Base-by-base conservation (phyloP, 2,113 vertebrate genomes). In the Neoarius graeffei region DNA sequence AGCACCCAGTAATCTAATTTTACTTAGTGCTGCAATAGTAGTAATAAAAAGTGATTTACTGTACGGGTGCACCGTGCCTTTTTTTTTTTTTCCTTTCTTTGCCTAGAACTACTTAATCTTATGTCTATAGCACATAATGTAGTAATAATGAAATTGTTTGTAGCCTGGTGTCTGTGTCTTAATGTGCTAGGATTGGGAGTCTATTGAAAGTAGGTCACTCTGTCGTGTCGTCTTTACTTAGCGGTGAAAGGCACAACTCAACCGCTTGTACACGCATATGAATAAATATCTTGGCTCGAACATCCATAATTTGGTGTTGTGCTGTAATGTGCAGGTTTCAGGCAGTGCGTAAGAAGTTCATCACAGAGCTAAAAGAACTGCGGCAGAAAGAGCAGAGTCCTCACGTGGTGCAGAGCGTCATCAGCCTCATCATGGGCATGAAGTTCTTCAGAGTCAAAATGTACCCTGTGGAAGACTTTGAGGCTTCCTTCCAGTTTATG, bases 361-460 rank as follows among this genome's bases (percentile, higher is more conserved):
- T 98, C 94, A 96, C 97, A 0, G 98, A 99, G 94, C 94, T 99
- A 8, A 99, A 99, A 92, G 98, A 99, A 93, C 92, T 99, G 74
- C 94, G 97, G 15, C 97, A 98, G 89, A 99, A 99, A 93, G 98
- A 99, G 69, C 98, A 99, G 94, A 99, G 94, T 89, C 97, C 98
- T 0, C 97, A 98, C 1, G 93, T 98, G 50, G 95, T 99, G 87
- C 98, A 99, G 92, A 98, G 98, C 91, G 97, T 97, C 92, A 99
- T 99, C 95, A 99, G 98, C 93, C 96, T 99, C 90, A 99, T 99
- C 92, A 99, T 99, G 98, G 98, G 98, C 66, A 97, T 99, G 94
- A 99, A 99, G 93, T 99, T 99, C 94, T 99, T 99, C 91, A 96
- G 98, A 85, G 98, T 99, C 90, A 99, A 99, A 95, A 99, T 99